Evolutionary conservation across 2,888 invertebrate species (phyloP).

Genomic region (Himalopsyche japonica): DNA sequence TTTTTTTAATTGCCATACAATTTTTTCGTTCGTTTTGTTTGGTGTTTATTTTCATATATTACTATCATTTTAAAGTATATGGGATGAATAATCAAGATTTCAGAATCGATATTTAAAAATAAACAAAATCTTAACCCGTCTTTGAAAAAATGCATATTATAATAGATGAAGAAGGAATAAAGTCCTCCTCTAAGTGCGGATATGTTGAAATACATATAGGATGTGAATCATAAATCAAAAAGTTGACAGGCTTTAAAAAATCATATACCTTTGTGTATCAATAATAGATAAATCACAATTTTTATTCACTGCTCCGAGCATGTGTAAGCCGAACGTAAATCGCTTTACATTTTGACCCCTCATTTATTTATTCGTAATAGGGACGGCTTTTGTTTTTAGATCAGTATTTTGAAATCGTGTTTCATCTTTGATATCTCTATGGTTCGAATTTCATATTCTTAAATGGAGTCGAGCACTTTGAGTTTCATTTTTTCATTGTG

Average conservation of each 20-base stretch:
- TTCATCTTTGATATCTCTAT: background rate
- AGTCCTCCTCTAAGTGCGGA: too few species aligned
- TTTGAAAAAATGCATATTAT: too few species aligned
- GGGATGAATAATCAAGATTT: too few species aligned
- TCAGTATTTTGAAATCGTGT: background rate
- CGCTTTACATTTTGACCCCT: background rate
- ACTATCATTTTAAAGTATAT: too few species aligned
- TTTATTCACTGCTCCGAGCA: background rate
- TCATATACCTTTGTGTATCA: background rate
- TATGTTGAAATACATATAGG: too few species aligned
- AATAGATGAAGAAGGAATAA: too few species aligned
- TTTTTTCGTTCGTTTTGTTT: too few species aligned
- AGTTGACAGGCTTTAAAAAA: background rate
- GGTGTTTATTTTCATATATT: too few species aligned
- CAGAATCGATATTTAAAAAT: too few species aligned
- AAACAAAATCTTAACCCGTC: too few species aligned
- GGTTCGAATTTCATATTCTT: background rate
- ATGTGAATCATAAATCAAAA: background rate
- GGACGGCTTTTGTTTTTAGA: background rate
- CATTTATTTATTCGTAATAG: background rate
- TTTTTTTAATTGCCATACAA: too few species aligned
- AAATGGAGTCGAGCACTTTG: background rate
- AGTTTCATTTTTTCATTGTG: background rate
- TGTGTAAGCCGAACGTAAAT: background rate
- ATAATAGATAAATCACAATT: background rate